Evolutionary conservation across 30 jellyfish, hydroid and myxozoan genomes (phyloP).

Genomic region (Mastigias papua): DNA sequence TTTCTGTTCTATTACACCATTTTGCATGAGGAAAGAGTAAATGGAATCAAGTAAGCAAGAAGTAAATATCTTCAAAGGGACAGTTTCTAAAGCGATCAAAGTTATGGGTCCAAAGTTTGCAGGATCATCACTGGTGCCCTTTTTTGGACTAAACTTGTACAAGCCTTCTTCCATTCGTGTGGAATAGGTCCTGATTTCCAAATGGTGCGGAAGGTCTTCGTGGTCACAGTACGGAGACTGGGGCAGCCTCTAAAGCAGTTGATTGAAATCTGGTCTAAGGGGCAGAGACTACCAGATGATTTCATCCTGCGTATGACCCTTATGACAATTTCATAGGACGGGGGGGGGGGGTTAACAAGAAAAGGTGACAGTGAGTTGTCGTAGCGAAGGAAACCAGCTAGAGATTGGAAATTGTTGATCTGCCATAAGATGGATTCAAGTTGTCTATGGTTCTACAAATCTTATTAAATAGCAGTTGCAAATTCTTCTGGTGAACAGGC

Average conservation of each 20-base stretch:
- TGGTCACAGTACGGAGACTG: neutral
- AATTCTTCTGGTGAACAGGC: no score
- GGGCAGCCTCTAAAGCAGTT: neutral
- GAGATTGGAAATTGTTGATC: neutral
- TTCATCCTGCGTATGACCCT: neutral
- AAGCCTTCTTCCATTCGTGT: neutral
- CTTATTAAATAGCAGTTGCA: no score
- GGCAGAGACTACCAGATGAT: neutral
- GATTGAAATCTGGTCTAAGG: neutral
- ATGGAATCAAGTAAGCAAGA: neutral
- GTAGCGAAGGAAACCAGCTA: neutral
- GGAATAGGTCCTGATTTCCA: neutral
- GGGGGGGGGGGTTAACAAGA: neutral
- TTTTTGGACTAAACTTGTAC: neutral
- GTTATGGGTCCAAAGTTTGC: slow-evolving; percentile 33
- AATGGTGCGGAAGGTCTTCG: neutral
- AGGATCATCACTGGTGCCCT: neutral
- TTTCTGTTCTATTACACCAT: slow-evolving; percentile 3
- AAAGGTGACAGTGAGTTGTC: neutral
- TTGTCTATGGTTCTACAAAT: no score
- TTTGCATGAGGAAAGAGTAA: neutral
- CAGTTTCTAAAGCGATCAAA: slow-evolving; percentile 20
- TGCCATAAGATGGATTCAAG: no score
- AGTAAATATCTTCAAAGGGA: slow-evolving; percentile 15
- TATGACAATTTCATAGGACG: neutral